Percentiles rank a stretch among this genome's conserved stretches.
Evolutionary conservation across 2,888 invertebrate genomes (phyloP).

Genomic region (Amitus sp.): DNA sequence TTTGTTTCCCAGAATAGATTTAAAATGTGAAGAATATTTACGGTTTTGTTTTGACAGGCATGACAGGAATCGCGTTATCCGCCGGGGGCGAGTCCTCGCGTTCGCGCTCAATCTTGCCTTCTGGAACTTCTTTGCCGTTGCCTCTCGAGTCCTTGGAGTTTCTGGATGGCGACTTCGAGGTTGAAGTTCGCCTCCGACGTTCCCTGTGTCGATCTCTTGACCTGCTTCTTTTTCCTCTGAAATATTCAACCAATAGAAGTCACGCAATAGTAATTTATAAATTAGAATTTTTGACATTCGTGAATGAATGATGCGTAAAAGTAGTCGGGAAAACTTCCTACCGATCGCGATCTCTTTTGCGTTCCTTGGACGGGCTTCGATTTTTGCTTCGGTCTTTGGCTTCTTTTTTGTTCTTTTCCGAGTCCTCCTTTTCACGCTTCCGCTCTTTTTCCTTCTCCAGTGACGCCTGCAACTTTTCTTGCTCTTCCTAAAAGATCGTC

Average conservation of each 20-base stretch:
- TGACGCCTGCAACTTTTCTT: slow-evolving; percentile 76
- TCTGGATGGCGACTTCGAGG: slow-evolving; percentile 59
- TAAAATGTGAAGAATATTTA: slow-evolving; percentile 42
- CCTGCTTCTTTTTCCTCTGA: slow-evolving; percentile 63
- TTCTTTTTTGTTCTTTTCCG: slow-evolving; percentile 59
- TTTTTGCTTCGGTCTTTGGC: slow-evolving; percentile 61
- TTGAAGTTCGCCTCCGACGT: slow-evolving; percentile 57
- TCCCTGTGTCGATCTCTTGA: slow-evolving; percentile 64
- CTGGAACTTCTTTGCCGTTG: slow-evolving; percentile 52
- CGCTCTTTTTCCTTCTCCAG: slow-evolving; percentile 67
- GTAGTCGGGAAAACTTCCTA: slow-evolving; percentile 40
- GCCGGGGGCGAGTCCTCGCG: slow-evolving; percentile 60
- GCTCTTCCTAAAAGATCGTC: no score
- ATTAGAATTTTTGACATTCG: no score
- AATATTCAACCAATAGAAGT: slow-evolving; percentile 6
- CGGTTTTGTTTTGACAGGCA: slow-evolving; percentile 64
- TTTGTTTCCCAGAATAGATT: not conserved
- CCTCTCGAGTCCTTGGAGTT: slow-evolving; percentile 53
- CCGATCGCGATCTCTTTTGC: slow-evolving; percentile 62
- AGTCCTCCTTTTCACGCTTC: slow-evolving; percentile 64
- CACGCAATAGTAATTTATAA: slow-evolving; percentile 7
- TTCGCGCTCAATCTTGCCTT: slow-evolving; percentile 56
- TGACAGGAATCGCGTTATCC: slow-evolving; percentile 59
- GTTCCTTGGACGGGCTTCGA: slow-evolving; percentile 60
- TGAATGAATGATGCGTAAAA: no score